Conservation (phyloP, 1,140 invertebrate species). For the Nephotettix cincticeps region DNA sequence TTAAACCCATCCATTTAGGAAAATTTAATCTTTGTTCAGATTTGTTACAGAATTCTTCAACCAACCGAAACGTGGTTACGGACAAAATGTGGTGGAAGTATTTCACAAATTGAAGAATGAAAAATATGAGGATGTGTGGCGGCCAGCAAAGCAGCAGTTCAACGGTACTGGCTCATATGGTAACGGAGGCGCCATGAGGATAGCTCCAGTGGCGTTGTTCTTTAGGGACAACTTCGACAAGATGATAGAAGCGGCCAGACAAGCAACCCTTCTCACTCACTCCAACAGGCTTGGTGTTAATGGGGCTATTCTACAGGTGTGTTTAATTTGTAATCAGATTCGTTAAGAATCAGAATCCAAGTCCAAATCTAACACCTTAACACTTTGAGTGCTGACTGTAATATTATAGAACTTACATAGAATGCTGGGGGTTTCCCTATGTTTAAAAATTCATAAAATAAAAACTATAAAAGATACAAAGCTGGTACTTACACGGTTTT, state of each 20-base stretch:
- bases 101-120: slow-evolving; percentile 60
- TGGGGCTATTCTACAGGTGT: slow-evolving; percentile 68
- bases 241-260: slow-evolving; percentile 53
- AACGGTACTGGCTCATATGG: slow-evolving; percentile 71
- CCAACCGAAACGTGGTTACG: slow-evolving; percentile 67
- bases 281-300: slow-evolving; percentile 61
- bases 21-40: slow-evolving; percentile 37
- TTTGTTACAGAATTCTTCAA: slow-evolving; percentile 66
- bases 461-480: no score
- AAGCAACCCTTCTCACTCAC: slow-evolving; percentile 66
- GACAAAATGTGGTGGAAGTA: slow-evolving; percentile 59
- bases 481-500: no score
- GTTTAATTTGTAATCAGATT: no score
- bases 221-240: slow-evolving; percentile 53
- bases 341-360: no score
- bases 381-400: no score
- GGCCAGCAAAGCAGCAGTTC: slow-evolving; percentile 69
- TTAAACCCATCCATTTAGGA: not conserved
- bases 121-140: slow-evolving; percentile 60
- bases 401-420: no score
- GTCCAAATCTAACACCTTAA: no score
- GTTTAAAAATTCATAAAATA: no score
- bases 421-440: no score
- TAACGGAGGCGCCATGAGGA: slow-evolving; percentile 77
- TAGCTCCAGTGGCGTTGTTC: slow-evolving; percentile 68